These are phyloP conservation scores for Sternotherus odoratus DNA, from an alignment of 2,797 vertebrate species.

Conservation along the genomic window DNA sequence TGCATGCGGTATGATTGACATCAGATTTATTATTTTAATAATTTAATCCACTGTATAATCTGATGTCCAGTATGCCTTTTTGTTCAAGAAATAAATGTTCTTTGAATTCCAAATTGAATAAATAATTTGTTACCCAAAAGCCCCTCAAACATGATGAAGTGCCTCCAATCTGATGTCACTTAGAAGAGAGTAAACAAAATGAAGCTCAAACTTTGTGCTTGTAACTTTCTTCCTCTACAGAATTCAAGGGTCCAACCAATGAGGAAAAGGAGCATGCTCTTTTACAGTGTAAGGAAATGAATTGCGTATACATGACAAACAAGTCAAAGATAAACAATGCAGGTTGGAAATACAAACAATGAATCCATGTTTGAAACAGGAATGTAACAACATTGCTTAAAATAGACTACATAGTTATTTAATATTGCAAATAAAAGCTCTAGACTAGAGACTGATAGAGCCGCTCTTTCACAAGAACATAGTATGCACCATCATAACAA, in stretches of 20 bases:
- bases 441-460: conserved; percentile 9
- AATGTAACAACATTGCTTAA: not conserved
- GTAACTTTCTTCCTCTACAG: not conserved
- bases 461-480: conserved; percentile 64
- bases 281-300: not conserved
- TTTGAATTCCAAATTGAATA: not conserved
- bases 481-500: conserved; percentile 19
- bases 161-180: not conserved
- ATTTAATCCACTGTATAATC: not conserved
- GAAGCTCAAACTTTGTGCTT: not conserved
- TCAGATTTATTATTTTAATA: not conserved
- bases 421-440: not conserved
- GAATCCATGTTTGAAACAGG: not conserved
- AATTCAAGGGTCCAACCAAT: not conserved
- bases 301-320: not conserved
- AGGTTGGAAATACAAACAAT: not conserved
- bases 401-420: not conserved
- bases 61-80: not conserved
- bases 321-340: not conserved
- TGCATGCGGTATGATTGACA: not conserved
- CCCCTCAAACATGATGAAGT: not conserved
- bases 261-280: not conserved
- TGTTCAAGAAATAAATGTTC: not conserved
- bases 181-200: not conserved
- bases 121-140: not conserved